phyloP scores from a whole-genome alignment of 1,140 invertebrate genomes.

The Chrysoperla carnea region DNA sequence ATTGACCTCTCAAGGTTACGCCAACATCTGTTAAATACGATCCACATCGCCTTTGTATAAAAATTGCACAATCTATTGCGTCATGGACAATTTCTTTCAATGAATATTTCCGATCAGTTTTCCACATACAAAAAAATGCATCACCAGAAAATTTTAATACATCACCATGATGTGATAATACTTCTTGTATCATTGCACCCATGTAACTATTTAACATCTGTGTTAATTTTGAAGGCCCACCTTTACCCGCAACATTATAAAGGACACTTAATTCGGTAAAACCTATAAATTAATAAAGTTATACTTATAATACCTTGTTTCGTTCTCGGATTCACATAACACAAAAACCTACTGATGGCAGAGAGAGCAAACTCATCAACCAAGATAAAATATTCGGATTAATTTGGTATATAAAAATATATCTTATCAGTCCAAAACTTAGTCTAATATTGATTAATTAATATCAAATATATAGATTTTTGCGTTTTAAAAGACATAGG shows the following conservation, averaged over 20 bases:
- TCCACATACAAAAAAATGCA: slow-evolving; percentile 45
- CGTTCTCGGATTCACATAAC: slow-evolving; percentile 1
- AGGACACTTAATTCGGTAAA: slow-evolving; percentile 44
- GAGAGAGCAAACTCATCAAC: neutral
- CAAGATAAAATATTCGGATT: neutral
- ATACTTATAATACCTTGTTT: neutral
- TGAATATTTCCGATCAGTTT: slow-evolving; percentile 23
- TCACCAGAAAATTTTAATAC: slow-evolving; percentile 49
- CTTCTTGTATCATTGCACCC: slow-evolving; percentile 44
- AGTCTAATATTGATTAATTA: too few species aligned
- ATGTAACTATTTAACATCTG: slow-evolving; percentile 44
- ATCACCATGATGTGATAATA: slow-evolving; percentile 39
- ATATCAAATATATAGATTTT: too few species aligned
- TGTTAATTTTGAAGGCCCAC: slow-evolving; percentile 40
- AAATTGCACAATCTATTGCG: slow-evolving; percentile 38
- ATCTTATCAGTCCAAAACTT: too few species aligned
- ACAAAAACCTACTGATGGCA: neutral
- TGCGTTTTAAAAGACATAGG: too few species aligned
- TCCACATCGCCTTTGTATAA: slow-evolving; percentile 42
- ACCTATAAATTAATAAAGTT: slow-evolving; percentile 19
- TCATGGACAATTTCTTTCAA: slow-evolving; percentile 36
- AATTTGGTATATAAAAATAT: neutral
- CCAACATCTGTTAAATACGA: slow-evolving; percentile 35
- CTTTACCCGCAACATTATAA: slow-evolving; percentile 35
- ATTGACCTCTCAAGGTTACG: too few species aligned